phyloP scores from a whole-genome alignment of 2,797 vertebrate genomes.

The Kryptopterus vitreolus region DNA sequence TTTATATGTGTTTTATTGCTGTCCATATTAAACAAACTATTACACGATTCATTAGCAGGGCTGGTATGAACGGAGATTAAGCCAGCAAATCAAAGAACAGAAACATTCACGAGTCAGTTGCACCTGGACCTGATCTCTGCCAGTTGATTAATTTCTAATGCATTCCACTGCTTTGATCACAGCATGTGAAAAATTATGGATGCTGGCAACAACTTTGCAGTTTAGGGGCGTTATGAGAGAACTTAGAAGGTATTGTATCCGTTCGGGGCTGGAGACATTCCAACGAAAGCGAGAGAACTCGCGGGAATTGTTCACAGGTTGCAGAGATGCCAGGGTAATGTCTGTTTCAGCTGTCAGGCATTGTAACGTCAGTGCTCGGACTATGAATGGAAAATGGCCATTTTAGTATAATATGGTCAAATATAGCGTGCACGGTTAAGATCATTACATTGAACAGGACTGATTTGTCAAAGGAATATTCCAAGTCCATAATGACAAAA shows the following conservation, averaged over 20 bases:
- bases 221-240: constrained; percentile 14
- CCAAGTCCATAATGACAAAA: constrained; percentile 28
- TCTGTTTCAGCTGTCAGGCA: constrained; percentile 32
- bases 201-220: constrained; percentile 45
- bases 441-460: constrained; percentile 40
- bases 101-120: constrained; percentile 45
- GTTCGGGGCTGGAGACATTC: constrained; percentile 33
- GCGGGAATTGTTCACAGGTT: constrained; percentile 31
- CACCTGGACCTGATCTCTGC: constrained; percentile 37
- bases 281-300: constrained; percentile 38
- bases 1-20: constrained; percentile 46
- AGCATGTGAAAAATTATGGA: constrained; percentile 47
- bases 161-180: constrained; percentile 57
- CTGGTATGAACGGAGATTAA: constrained; percentile 35
- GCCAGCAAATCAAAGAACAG: constrained; percentile 51
- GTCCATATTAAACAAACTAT: constrained; percentile 48
- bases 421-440: constrained; percentile 23
- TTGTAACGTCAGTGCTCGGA: background rate
- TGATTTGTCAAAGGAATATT: constrained; percentile 30
- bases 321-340: constrained; percentile 11
- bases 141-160: constrained; percentile 52
- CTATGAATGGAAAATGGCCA: constrained; percentile 30
- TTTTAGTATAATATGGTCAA: constrained; percentile 25
- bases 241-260: constrained; percentile 25
- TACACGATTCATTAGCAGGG: constrained; percentile 53